These are phyloP conservation scores for Parnassius apollo DNA, from an alignment of 2,888 invertebrate species.

Conservation along the genomic window DNA sequence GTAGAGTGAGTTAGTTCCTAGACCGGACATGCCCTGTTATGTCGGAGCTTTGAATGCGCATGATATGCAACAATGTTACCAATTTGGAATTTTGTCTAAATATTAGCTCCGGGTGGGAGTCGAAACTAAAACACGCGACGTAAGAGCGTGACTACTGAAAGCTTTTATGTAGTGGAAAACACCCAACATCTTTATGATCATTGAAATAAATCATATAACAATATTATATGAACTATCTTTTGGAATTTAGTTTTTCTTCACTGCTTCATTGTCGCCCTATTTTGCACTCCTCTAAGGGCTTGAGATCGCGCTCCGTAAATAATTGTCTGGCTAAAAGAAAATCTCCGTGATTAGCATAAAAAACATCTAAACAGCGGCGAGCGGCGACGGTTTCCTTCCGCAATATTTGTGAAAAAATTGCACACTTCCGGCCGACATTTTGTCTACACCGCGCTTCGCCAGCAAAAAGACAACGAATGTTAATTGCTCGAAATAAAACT, in stretches of 20 bases:
- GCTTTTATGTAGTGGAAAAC: too few relatives aligned
- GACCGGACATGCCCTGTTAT: too few relatives aligned
- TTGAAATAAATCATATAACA: too few relatives aligned
- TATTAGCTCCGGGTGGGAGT: too few relatives aligned
- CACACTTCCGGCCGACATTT: slow-evolving; percentile 74
- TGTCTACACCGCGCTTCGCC: slow-evolving; percentile 55
- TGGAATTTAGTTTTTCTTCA: not conserved
- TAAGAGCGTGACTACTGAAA: too few relatives aligned
- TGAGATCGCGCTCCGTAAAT: slow-evolving; percentile 61
- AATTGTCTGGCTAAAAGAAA: slow-evolving; percentile 74
- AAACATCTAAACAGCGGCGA: slow-evolving; percentile 74
- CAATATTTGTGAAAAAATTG: slow-evolving; percentile 78
- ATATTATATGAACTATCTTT: too few relatives aligned
- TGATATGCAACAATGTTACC: too few relatives aligned
- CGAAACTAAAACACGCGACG: too few relatives aligned
- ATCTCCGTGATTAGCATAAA: slow-evolving; percentile 78
- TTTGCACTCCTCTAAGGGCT: slow-evolving; percentile 53
- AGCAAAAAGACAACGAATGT: slow-evolving; percentile 64
- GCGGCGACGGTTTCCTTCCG: slow-evolving; percentile 77
- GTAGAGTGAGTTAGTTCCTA: too few relatives aligned
- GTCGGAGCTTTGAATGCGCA: too few relatives aligned
- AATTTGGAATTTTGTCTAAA: too few relatives aligned
- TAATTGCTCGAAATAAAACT: slow-evolving; percentile 71
- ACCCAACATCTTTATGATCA: too few relatives aligned
- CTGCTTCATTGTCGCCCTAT: slow-evolving; percentile 46